phyloP scores from a whole-genome alignment of 2,888 invertebrate genomes.

The Penaeus monodon region DNA sequence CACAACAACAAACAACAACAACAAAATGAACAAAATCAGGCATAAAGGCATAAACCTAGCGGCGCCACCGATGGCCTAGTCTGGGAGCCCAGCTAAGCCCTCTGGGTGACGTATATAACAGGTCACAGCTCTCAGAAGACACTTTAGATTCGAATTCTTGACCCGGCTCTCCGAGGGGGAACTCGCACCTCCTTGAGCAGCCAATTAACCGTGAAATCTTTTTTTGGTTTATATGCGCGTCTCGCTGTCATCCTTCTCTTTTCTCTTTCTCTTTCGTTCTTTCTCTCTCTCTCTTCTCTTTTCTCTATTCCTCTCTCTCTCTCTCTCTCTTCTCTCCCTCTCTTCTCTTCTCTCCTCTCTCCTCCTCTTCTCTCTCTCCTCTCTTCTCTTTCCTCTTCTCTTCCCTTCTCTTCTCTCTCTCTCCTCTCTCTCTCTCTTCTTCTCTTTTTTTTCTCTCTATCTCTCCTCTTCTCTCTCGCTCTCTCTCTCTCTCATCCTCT shows the following conservation, averaged over 20 bases:
- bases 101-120: no score
- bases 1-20: no score
- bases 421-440: background rate
- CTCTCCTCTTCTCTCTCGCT: background rate
- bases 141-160: no score
- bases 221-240: no score
- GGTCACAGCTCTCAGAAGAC: no score
- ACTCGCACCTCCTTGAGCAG: no score
- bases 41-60: no score
- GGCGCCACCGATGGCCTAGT: no score
- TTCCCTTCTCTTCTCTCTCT: background rate
- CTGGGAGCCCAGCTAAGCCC: no score
- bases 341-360: background rate
- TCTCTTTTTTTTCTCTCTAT: background rate
- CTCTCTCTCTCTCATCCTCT: background rate
- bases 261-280: background rate
- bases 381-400: background rate
- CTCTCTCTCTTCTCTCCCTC: background rate
- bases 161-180: no score
- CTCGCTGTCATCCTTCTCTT: background rate
- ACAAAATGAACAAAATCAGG: no score
- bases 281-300: background rate
- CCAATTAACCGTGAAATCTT: no score
- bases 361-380: background rate
- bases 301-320: background rate